A percentile compares a stretch with the other conserved stretches of the same genome.
Evolutionary conservation across 1,140 invertebrate species (phyloP).

Genomic region (Macrostomum lignano): DNA sequence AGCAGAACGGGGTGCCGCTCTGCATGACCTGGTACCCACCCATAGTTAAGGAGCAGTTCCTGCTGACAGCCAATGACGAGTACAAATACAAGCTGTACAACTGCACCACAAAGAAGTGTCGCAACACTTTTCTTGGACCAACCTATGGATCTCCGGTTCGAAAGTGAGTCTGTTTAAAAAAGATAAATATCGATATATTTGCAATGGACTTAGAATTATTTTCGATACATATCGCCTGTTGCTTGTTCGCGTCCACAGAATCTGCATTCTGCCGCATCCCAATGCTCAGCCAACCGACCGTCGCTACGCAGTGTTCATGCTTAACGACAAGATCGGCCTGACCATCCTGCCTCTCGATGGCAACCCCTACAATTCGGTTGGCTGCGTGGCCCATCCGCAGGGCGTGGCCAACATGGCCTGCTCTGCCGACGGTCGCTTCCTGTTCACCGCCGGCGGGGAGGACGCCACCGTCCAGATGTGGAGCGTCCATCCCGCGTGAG

Average conservation of each 20-base stretch:
- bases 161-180: conserved; percentile 21
- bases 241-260: too few species aligned
- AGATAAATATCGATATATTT: too few species aligned
- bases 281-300: too few species aligned
- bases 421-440: conserved; percentile 26
- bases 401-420: conserved; percentile 19
- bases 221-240: too few species aligned
- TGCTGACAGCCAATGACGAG: conserved; percentile 28
- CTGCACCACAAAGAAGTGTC: conserved; percentile 33
- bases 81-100: conserved; percentile 40
- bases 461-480: conserved; percentile 35
- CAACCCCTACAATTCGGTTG: conserved; percentile 40
- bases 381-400: conserved; percentile 36
- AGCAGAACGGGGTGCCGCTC: conserved; percentile 35
- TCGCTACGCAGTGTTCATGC: conserved; percentile 35
- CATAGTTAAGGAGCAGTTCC: conserved; percentile 24
- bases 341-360: conserved; percentile 39
- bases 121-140: conserved; percentile 37
- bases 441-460: conserved; percentile 35
- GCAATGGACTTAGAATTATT: too few species aligned
- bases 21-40: conserved; percentile 29
- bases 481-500: conserved; percentile 33
- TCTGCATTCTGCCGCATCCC: too few species aligned
- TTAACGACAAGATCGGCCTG: conserved; percentile 37
- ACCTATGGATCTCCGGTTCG: conserved; percentile 34